Base-by-base conservation (phyloP, 1,140 invertebrate species). In the Proctacanthus coquilletti region DNA sequence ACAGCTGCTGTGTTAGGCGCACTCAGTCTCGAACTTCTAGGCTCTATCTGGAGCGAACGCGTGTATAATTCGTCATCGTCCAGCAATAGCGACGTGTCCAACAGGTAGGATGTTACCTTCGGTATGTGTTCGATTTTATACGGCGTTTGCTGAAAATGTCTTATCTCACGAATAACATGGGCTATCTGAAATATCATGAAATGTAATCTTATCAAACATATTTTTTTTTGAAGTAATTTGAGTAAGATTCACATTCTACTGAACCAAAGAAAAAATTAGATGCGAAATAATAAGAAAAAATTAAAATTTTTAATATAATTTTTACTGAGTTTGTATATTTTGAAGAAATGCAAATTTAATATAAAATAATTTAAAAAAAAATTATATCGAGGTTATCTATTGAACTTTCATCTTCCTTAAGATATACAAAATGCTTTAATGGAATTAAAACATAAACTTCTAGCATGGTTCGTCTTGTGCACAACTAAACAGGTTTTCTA, bases 131-230 rank as follows among this genome's bases (percentile, higher is more conserved):
- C 82, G 41, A 93, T 92, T 62, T 86, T 89, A 56, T 93, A 94
- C 1, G 84, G 80, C 4, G 84, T 91, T 60, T 92, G 84, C 55
- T 94, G 89, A 58, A 87, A 92, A 46, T 88, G 81, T 29, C 84
- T 70, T 43, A 93, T 89, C 64, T 94, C 89, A 39, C 86, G 67
- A 43, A 94, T 93, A 2, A 93, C 86, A 53, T 93, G 86, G 20
- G 88, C 86, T 56, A 93, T 84, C 87, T 92, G 60, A 18, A 72
- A 41, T 38, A 40, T 25, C 34, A 38, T 31, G 17, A 8, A 36
- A 29, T 38, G 30, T 34, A 18, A 33, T 27, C 23, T 27, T 9
- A 27, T 27, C 8, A 9, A 8, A 9, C 8, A 27, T 27, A 27
- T 27, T 13, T 27, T 9, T 9, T 27, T 9, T 27, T 13, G 8